Evolutionary conservation across 2,797 vertebrate species (phyloP).

Genomic region (Chelon auratus): DNA sequence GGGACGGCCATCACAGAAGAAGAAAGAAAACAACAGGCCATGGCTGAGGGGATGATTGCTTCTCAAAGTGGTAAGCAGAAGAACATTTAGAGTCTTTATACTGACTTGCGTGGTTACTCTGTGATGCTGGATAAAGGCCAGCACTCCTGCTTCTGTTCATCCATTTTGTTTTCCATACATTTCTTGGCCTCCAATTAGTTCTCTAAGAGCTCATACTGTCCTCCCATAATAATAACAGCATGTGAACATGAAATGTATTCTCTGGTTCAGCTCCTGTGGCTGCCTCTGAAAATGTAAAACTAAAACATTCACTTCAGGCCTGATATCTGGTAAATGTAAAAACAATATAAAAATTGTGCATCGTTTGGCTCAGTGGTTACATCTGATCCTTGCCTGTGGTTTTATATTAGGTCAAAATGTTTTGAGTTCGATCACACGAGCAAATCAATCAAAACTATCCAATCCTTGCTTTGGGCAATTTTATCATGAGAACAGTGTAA

Average conservation of each 20-base stretch:
- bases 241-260: background rate
- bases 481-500: background rate
- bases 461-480: background rate
- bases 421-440: background rate
- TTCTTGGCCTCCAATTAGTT: background rate
- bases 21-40: conserved; percentile 65
- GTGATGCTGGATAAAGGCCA: background rate
- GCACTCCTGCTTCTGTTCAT: background rate
- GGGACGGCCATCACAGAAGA: conserved; percentile 52
- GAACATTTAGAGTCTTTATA: conserved; percentile 47
- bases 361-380: background rate
- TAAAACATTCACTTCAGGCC: background rate
- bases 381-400: background rate
- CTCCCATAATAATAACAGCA: background rate
- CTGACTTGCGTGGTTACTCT: conserved; percentile 30
- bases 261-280: background rate
- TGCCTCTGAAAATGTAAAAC: background rate
- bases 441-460: background rate
- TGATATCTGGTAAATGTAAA: background rate
- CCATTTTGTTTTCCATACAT: conserved; percentile 13
- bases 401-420: background rate
- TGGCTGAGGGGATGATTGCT: conserved; percentile 85
- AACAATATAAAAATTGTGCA: background rate
- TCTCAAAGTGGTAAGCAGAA: conserved; percentile 84
- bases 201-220: too few relatives aligned